Conservation (phyloP, 92 coral and sea anemone species). For the Palythoa grandiflora region DNA sequence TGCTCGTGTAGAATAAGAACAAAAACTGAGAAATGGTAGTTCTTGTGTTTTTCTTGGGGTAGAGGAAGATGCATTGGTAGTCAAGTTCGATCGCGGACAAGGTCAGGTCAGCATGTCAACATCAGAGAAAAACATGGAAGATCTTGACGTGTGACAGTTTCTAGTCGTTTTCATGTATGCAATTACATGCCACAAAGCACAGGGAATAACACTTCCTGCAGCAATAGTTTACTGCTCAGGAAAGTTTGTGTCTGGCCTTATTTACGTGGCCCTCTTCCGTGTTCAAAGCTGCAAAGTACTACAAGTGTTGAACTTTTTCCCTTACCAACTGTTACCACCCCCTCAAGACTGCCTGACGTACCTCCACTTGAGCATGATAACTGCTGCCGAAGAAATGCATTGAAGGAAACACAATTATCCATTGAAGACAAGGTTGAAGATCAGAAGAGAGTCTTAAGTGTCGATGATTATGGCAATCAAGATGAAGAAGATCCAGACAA, state of each 20-base stretch:
- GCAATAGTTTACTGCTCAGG: slow-evolving; percentile 48
- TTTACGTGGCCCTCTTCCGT: slow-evolving; percentile 16
- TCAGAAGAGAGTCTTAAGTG: no score
- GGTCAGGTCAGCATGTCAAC: no score
- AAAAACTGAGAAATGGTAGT: slow-evolving; percentile 34
- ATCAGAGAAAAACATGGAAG: slow-evolving; percentile 53
- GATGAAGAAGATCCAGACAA: no score
- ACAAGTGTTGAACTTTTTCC: no score
- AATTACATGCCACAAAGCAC: slow-evolving; percentile 58
- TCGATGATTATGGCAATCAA: no score
- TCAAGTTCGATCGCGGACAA: neutral
- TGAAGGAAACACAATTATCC: no score
- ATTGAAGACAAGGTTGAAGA: no score
- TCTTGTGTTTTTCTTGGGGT: slow-evolving; percentile 43
- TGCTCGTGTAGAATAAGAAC: slow-evolving; percentile 48
- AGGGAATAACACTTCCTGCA: slow-evolving; percentile 42
- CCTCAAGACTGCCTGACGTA: no score
- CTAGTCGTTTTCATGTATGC: slow-evolving; percentile 56
- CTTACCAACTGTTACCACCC: no score
- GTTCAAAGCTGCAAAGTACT: no score
- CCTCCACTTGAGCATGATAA: no score
- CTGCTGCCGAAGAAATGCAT: no score
- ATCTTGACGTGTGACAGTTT: slow-evolving; percentile 44
- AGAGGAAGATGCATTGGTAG: slow-evolving; percentile 18
- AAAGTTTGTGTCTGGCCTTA: slow-evolving; percentile 52